A percentile compares a stretch with the other conserved stretches of the same genome.
Conservation (phyloP, 2,888 invertebrate species). For the Thereva unica region DNA sequence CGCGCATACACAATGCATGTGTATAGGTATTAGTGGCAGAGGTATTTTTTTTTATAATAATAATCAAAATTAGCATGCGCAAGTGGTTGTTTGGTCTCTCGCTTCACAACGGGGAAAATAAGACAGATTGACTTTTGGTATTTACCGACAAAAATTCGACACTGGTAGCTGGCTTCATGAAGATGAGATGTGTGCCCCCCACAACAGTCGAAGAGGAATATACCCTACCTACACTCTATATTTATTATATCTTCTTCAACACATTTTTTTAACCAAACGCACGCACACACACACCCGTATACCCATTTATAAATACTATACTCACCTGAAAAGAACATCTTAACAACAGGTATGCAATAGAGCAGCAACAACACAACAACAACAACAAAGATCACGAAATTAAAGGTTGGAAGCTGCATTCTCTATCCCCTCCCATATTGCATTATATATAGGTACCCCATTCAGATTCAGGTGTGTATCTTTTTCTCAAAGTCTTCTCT, state of each 20-base stretch:
- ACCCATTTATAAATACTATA: neutral
- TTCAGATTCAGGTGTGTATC: conserved; percentile 18
- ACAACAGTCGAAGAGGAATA: neutral
- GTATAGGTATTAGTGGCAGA: conserved; percentile 8
- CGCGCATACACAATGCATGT: neutral
- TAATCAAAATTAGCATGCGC: conserved; percentile 32
- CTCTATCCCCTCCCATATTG: conserved; percentile 20
- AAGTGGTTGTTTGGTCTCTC: conserved; percentile 34
- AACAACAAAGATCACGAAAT: neutral
- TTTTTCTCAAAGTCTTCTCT: conserved; percentile 25
- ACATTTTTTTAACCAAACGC: conserved; percentile 9
- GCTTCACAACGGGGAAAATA: conserved; percentile 27
- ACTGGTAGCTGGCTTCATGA: conserved; percentile 30
- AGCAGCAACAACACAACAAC: neutral
- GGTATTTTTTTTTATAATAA: conserved; percentile 4
- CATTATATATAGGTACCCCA: conserved; percentile 3
- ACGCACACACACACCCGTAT: too few relatives aligned
- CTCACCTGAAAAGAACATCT: conserved; percentile 25
- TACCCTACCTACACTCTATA: neutral
- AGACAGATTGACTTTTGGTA: conserved; percentile 35
- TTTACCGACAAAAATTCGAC: conserved; percentile 33
- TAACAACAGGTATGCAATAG: neutral
- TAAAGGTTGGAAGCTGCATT: conserved; percentile 10
- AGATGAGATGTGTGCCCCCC: conserved; percentile 25
- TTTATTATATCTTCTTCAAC: conserved; percentile 21